Base-by-base conservation (phyloP, 2,113 vertebrate species). In the Alethe diademata region DNA sequence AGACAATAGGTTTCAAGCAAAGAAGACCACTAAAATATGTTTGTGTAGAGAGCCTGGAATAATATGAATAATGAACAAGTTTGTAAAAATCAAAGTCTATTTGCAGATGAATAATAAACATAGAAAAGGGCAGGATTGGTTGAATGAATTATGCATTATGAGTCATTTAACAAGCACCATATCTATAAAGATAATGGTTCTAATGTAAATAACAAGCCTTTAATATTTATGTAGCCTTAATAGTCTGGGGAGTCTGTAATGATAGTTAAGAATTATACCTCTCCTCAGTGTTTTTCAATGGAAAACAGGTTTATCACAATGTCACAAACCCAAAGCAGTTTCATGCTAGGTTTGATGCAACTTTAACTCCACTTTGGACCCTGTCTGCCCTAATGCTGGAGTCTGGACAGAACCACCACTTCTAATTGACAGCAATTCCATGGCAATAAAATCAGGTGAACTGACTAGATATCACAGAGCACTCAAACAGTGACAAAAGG, bases 171-270 rank as follows among this genome's bases (percentile, higher is more conserved):
- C 88, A 94, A 96, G 71, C 60, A 47, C 64, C 1, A 64, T 90
- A 92, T 88, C 81, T 93, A 94, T 86, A 92, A 96, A 96, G 85
- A 76, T 94, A 95, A 96, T 93, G 33, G 70, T 88, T 86, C 81
- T 94, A 92, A 95, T 74, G 71, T 94, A 95, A 95, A 93, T 92
- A 94, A 92, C 17, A 64, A 96, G 74, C 71, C 17, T 95, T 95
- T 94, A 93, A 95, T 96, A 96, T 96, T 96, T 90, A 95, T 93
- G 78, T 78, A 90, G 38, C 19, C 19, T 79, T 96, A 93, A 88
- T 95, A 83, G 29, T 80, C 78, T 78, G 56, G 36, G 78, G 81
- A 76, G 60, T 61, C 74, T 90, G 90, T 88, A 90, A 92, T 14
- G 31, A 64, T 62, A 66, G 48, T 66, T 92, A 89, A 93, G 93